Evolutionary conservation across 35 echinoderm and acorn worm genomes (phyloP).

Genomic region (Ophiothrix spiculata): DNA sequence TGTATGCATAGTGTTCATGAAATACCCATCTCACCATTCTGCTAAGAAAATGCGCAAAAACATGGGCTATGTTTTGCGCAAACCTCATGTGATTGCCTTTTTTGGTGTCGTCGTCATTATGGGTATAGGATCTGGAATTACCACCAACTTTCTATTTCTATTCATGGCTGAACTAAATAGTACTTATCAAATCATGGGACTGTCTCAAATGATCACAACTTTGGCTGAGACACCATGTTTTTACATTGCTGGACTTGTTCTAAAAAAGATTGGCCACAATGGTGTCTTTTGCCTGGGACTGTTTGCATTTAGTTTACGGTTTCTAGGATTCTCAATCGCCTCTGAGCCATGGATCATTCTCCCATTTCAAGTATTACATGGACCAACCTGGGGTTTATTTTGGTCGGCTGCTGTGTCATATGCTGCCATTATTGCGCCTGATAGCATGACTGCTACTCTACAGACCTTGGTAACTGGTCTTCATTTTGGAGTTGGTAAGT

Average conservation of each 20-base stretch:
- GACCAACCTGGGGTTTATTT: slow-evolving; percentile 77
- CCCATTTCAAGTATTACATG: slow-evolving; percentile 91
- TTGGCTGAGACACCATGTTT: slow-evolving; percentile 75
- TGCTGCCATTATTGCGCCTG: slow-evolving; percentile 75
- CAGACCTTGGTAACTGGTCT: slow-evolving; percentile 65
- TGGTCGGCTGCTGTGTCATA: slow-evolving; percentile 81
- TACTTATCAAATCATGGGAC: slow-evolving; percentile 72
- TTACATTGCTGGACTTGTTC: slow-evolving; percentile 69
- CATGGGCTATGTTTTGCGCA: slow-evolving; percentile 26
- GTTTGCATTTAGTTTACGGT: slow-evolving; percentile 70
- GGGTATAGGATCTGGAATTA: slow-evolving; percentile 86
- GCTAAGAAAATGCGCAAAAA: slow-evolving; percentile 32
- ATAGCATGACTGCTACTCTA: slow-evolving; percentile 71
- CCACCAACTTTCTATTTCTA: slow-evolving; percentile 67
- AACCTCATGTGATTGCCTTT: slow-evolving; percentile 64
- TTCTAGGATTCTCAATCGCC: slow-evolving; percentile 77
- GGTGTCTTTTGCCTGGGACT: slow-evolving; percentile 65
- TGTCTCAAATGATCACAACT: slow-evolving; percentile 66
- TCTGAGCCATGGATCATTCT: slow-evolving; percentile 71
- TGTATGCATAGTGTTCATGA: slow-evolving; percentile 15
- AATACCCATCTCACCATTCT: slow-evolving; percentile 28
- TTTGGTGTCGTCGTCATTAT: slow-evolving; percentile 54
- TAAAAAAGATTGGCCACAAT: slow-evolving; percentile 52
- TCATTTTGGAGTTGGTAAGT: slow-evolving; percentile 88
- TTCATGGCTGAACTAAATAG: slow-evolving; percentile 71